Base-by-base conservation (phyloP, 1,140 invertebrate species). In the Gryllus bimaculatus region DNA sequence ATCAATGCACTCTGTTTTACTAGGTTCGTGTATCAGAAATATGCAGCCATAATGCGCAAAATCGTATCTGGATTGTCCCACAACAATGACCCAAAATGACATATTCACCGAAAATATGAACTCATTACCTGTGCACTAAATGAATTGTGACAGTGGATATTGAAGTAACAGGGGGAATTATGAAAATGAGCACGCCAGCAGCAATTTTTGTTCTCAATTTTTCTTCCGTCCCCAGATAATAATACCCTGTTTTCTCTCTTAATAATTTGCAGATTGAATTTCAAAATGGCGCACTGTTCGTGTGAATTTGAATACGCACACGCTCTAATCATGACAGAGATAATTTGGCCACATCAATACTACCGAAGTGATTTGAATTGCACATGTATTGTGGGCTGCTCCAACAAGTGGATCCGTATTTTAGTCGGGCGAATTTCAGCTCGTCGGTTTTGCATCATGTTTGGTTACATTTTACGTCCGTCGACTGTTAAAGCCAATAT, bases 161-260 rank as follows among this genome's bases (percentile, higher is more conserved):
- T 39, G 26, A 39, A 39, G 18, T 66, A 66, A 13, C 54, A 18
- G 54, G 7, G n/a, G 54, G 54, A 18, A 66, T 66, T 66, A 66
- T 66, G 54, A 66, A 66, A 66, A 66, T 18, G 54, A 39, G 2
- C 10, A 66, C 18, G 18, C 54, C 54, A 10, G 54, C 54, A 10
- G 54, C 54, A 66, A 66, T 66, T 66, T 66, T 66, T 66, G 54
- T 66, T 66, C 54, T 66, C 54, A 66, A 66, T 66, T 66, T 39
- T 66, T 66, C 54, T 66, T 18, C 10, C 18, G 18, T 66, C 54
- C 18, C 54, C 7, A 66, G 10, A 18, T 66, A 39, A 39, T 39
- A 39, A 39, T 39, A 39, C 26, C 54, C 10, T 18, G 54, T 66
- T 66, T 13, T 66, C 54, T 18, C 54, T 66, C 54, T 18, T 66